Percentiles rank a stretch among this genome's conserved stretches.
These are phyloP conservation scores for Rhadinocentrus ornatus DNA, from an alignment of 2,797 vertebrate genomes.

Conservation along the genomic window DNA sequence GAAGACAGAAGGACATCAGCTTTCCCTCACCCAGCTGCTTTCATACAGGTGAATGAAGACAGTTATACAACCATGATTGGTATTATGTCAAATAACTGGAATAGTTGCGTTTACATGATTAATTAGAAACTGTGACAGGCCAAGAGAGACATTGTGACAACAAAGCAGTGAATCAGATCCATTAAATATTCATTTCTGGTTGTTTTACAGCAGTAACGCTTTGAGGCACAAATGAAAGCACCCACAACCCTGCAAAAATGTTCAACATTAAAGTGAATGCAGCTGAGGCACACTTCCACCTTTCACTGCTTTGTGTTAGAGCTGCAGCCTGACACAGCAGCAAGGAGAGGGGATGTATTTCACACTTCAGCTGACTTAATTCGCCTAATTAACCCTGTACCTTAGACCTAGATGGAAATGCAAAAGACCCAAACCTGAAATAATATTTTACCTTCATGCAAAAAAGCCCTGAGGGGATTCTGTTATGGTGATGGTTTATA, in stretches of 20 bases:
- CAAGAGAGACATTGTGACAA: background rate
- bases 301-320: background rate
- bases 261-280: background rate
- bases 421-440: background rate
- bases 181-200: background rate
- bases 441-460: background rate
- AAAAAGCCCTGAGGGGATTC: no score
- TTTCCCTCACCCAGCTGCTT: no score
- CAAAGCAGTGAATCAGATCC: background rate
- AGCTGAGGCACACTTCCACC: background rate
- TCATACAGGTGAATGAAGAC: no score
- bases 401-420: background rate
- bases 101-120: background rate
- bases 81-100: no score
- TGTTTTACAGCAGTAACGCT: background rate
- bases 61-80: no score
- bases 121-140: background rate
- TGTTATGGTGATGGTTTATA: no score
- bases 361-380: background rate
- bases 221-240: background rate
- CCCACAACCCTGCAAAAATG: background rate
- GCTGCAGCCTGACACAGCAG: background rate
- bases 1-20: no score
- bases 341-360: background rate
- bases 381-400: background rate